Conservation (phyloP, 2,888 invertebrate species). For the Xanthorhoe designata region DNA sequence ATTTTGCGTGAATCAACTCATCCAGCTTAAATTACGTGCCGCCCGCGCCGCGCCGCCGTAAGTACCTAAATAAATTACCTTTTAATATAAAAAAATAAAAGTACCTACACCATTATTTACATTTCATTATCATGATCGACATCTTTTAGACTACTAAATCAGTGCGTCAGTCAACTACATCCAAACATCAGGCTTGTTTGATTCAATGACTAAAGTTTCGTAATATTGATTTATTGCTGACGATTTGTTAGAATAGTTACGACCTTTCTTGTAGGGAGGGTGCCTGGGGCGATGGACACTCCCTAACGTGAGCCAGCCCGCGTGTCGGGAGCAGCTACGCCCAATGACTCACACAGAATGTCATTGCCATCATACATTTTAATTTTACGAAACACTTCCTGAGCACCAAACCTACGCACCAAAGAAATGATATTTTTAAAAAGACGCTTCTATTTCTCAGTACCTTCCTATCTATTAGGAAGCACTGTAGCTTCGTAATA, state of each 20-base stretch:
- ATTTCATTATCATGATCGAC: no score
- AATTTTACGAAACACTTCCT: constrained; percentile 50
- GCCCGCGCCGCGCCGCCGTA: no score
- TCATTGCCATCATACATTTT: constrained; percentile 26
- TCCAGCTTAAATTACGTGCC: no score
- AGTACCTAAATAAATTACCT: no score
- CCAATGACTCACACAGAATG: constrained; percentile 56
- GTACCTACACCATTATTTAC: no score
- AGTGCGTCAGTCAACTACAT: no score
- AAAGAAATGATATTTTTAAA: neutral
- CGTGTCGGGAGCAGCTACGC: constrained; percentile 28
- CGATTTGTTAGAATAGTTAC: neutral
- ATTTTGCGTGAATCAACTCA: neutral
- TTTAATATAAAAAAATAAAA: no score
- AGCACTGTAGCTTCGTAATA: no score
- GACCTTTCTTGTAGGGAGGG: constrained; percentile 13
- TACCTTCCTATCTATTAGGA: no score
- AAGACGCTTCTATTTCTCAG: no score
- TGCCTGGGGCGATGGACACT: constrained; percentile 15
- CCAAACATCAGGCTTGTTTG: no score
- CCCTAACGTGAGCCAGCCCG: constrained; percentile 21
- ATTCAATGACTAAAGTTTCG: neutral
- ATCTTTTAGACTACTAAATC: no score
- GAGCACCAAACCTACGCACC: constrained; percentile 13
- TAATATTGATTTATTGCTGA: neutral